phyloP scores from a whole-genome alignment of 2,797 vertebrate genomes.

The Galagoides demidoff region DNA sequence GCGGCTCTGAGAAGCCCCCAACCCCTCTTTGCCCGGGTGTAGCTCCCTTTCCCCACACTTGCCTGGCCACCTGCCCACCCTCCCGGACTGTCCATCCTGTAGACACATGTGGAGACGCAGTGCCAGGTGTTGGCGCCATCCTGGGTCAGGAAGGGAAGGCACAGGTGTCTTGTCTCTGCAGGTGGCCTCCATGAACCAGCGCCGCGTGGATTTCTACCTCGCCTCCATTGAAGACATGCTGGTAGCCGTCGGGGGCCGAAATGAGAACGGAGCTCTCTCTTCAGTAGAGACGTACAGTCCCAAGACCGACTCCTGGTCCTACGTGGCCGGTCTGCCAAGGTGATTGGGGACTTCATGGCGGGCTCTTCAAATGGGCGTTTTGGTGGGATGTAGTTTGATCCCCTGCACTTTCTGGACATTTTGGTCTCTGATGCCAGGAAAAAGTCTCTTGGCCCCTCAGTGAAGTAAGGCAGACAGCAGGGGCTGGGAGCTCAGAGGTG shows the following conservation, averaged over 20 bases:
- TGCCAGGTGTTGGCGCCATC: neutral
- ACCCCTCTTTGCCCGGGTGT: neutral
- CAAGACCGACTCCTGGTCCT: conserved; percentile 94
- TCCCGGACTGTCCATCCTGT: rapidly evolving
- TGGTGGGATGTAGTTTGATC: neutral
- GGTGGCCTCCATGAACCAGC: conserved; percentile 93
- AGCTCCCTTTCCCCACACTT: neutral
- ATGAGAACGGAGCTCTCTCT: conserved; percentile 93
- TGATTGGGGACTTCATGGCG: conserved; percentile 64
- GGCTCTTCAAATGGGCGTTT: rapidly evolving
- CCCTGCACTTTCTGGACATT: neutral
- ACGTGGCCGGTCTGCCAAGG: conserved; percentile 94
- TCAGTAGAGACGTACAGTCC: conserved; percentile 95
- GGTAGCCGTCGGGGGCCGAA: conserved; percentile 96
- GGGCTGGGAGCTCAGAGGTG: rapidly evolving
- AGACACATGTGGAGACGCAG: neutral
- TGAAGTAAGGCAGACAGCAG: rapidly evolving
- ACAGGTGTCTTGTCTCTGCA: conserved; percentile 74
- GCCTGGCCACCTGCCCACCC: neutral
- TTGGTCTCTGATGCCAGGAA: neutral
- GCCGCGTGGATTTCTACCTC: conserved; percentile 95
- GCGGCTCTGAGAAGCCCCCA: neutral
- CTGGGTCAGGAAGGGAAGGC: conserved; percentile 5
- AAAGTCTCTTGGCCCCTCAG: neutral
- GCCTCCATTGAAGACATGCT: conserved; percentile 92